Percentiles rank a stretch among this genome's conserved stretches.
phyloP scores from a whole-genome alignment of 2,113 vertebrate species.

The Todiramphus chloris region DNA sequence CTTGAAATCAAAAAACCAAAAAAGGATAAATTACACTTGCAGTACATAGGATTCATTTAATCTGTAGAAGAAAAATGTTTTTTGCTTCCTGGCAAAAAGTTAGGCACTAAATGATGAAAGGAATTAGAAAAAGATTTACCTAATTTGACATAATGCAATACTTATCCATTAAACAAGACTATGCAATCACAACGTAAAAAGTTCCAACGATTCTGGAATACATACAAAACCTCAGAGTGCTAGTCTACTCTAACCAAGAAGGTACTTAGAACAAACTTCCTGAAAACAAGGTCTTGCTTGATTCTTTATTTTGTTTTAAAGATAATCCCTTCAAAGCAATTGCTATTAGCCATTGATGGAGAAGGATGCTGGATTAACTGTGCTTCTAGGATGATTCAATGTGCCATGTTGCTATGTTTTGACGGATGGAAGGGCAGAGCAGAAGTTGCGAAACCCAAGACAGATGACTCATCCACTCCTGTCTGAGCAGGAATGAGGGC shows the following conservation, averaged over 20 bases:
- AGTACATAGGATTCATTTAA: neutral
- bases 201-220: neutral
- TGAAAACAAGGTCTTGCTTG: neutral
- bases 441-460: neutral
- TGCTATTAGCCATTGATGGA: neutral
- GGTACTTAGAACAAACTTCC: neutral
- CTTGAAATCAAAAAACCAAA: conserved; percentile 36
- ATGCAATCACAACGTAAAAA: neutral
- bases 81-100: neutral
- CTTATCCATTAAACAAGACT: neutral
- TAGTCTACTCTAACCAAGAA: neutral
- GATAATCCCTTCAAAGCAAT: neutral
- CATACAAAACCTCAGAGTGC: neutral
- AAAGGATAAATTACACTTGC: neutral
- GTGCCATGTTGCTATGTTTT: neutral
- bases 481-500: neutral
- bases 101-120: neutral
- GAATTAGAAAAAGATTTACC: neutral
- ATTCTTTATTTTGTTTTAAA: neutral
- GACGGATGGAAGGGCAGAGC: neutral
- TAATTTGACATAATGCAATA: neutral
- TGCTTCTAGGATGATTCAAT: neutral
- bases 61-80: neutral
- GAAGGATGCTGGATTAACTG: neutral
- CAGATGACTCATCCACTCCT: conserved; percentile 1